A percentile compares a stretch with the other conserved stretches of the same genome.
phyloP scores from a whole-genome alignment of 2,113 vertebrate species.

The Cyanistes caeruleus region DNA sequence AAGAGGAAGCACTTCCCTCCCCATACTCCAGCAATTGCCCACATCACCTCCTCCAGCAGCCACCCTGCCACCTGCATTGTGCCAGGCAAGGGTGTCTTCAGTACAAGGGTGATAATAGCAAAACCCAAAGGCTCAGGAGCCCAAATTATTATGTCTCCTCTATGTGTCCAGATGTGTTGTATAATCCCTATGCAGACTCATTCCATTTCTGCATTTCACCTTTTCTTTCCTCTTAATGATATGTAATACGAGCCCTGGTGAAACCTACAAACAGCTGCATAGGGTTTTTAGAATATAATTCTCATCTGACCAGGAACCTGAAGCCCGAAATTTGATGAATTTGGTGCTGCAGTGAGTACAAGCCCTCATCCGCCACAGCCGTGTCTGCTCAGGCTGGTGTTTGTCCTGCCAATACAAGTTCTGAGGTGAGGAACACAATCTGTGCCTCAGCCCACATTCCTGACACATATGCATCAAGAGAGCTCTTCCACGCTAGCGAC shows the following conservation, averaged over 20 bases:
- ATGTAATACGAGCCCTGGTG: not conserved
- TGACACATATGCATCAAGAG: not conserved
- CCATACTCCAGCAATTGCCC: not conserved
- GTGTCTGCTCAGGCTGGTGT: constrained; percentile 22
- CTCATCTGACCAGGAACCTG: not conserved
- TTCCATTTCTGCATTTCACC: not conserved
- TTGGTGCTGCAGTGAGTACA: not conserved
- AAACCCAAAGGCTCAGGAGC: not conserved
- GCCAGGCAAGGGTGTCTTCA: not conserved
- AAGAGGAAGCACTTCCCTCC: not conserved
- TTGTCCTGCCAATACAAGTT: constrained; percentile 32
- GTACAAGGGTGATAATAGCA: not conserved
- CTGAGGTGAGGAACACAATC: constrained; percentile 50
- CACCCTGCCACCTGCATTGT: not conserved
- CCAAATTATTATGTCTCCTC: not conserved
- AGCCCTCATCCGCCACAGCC: not conserved
- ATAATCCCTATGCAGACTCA: not conserved
- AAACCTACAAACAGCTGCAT: not conserved
- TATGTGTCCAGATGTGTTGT: not conserved
- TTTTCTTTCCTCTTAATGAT: not conserved
- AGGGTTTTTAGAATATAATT: not conserved
- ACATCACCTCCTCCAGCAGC: not conserved
- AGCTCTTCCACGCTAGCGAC: not conserved
- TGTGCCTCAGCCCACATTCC: constrained; percentile 30
- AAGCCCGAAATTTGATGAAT: not conserved